Evolutionary conservation across 2,113 vertebrate species (phyloP).

Genomic region (Chaetodon auriga): DNA sequence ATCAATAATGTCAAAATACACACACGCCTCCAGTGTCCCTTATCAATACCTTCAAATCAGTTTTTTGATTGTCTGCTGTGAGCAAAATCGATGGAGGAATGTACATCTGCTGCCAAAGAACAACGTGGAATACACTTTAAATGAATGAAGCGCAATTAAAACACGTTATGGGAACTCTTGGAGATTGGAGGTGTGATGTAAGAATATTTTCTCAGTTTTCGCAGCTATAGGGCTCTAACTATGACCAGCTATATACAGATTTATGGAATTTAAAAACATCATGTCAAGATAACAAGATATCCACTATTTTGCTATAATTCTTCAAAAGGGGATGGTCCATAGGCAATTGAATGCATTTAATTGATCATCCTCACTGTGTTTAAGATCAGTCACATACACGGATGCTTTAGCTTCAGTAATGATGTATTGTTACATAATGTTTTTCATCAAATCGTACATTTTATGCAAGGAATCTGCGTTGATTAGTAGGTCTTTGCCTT

Average conservation of each 20-base stretch:
- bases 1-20: slow-evolving; percentile 71
- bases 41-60: slow-evolving; percentile 59
- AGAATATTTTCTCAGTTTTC: slow-evolving; percentile 10
- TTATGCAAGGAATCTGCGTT: background rate
- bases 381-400: background rate
- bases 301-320: background rate
- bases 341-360: background rate
- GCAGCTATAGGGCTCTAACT: background rate
- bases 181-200: background rate
- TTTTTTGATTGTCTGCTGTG: slow-evolving; percentile 3
- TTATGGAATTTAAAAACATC: background rate
- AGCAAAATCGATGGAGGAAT: slow-evolving; percentile 22
- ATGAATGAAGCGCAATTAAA: slow-evolving; percentile 7
- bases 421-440: background rate
- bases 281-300: background rate
- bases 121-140: slow-evolving; percentile 14
- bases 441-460: slow-evolving; percentile 19
- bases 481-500: slow-evolving; percentile 1
- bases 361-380: background rate
- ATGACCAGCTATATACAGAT: background rate
- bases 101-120: background rate
- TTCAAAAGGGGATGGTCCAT: background rate
- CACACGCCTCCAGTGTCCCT: slow-evolving; percentile 23
- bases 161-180: background rate
- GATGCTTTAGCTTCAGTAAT: background rate